Percentiles rank a stretch among this genome's conserved stretches.
These are phyloP conservation scores for Cygnus buccinator DNA, from an alignment of 2,113 vertebrate genomes.

Conservation along the genomic window DNA sequence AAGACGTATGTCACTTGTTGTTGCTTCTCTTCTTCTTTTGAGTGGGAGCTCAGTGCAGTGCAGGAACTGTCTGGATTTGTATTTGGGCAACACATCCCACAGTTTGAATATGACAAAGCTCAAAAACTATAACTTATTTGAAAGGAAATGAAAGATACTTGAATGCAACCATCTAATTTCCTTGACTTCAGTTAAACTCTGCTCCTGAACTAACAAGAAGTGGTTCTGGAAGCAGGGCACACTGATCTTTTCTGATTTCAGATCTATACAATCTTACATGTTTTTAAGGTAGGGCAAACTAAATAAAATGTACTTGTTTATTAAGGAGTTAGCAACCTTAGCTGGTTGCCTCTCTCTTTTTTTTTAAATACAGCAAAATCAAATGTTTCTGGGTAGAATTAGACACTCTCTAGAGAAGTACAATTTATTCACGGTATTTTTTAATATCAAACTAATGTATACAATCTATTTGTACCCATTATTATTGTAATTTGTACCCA, in stretches of 20 bases:
- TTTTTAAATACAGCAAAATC: background rate
- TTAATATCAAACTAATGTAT: background rate
- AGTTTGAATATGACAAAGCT: background rate
- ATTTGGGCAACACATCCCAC: conserved; percentile 14
- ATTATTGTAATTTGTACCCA: background rate
- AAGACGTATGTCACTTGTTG: background rate
- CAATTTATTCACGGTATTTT: background rate
- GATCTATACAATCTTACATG: fast-evolving
- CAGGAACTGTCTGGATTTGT: background rate
- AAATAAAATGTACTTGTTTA: background rate
- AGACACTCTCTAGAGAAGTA: background rate
- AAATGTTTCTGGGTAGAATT: background rate
- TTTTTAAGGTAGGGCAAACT: background rate
- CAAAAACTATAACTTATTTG: background rate
- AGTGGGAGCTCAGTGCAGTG: conserved; percentile 36
- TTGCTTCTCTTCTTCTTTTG: background rate
- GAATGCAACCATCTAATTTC: background rate
- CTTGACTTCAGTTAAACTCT: background rate
- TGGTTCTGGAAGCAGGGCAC: background rate
- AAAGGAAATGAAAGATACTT: background rate
- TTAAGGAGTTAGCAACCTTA: background rate
- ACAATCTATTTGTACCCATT: background rate
- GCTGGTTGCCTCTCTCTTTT: background rate
- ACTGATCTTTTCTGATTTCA: background rate
- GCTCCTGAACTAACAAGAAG: background rate